These are phyloP conservation scores for Hyppa rectilinea DNA, from an alignment of 2,888 invertebrate species.

Conservation along the genomic window DNA sequence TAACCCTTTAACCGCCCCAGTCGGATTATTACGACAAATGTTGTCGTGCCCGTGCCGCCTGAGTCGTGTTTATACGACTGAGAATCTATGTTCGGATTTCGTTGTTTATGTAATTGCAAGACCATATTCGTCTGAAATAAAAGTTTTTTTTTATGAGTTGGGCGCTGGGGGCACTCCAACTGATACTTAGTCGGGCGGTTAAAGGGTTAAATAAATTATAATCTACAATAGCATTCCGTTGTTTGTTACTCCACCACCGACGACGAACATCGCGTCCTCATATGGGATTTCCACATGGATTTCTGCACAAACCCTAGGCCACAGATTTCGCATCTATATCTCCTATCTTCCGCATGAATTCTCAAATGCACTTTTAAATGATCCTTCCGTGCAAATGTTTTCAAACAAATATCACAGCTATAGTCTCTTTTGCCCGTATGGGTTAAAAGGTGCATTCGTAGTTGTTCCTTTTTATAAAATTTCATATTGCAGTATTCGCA, in stretches of 20 bases:
- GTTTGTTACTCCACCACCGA: background rate
- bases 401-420: constrained; percentile 51
- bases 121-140: too few species aligned
- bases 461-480: constrained; percentile 40
- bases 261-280: constrained; percentile 42
- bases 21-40: too few species aligned
- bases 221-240: background rate
- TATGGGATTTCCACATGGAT: constrained; percentile 52
- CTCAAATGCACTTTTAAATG: constrained; percentile 53
- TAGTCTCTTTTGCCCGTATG: constrained; percentile 45
- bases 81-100: too few species aligned
- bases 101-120: too few species aligned
- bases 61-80: too few species aligned
- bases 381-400: constrained; percentile 41
- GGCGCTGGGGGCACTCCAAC: too few species aligned
- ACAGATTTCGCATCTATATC: constrained; percentile 55
- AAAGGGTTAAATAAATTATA: background rate
- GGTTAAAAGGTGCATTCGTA: constrained; percentile 47
- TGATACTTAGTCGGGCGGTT: too few species aligned
- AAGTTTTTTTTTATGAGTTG: too few species aligned
- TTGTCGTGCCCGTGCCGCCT: too few species aligned
- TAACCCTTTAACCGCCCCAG: too few species aligned
- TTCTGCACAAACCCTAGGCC: constrained; percentile 58
- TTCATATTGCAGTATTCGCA: constrained; percentile 54
- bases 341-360: constrained; percentile 55